Base-by-base conservation (phyloP, 2,113 vertebrate species). In the Rhinoptilus africanus region DNA sequence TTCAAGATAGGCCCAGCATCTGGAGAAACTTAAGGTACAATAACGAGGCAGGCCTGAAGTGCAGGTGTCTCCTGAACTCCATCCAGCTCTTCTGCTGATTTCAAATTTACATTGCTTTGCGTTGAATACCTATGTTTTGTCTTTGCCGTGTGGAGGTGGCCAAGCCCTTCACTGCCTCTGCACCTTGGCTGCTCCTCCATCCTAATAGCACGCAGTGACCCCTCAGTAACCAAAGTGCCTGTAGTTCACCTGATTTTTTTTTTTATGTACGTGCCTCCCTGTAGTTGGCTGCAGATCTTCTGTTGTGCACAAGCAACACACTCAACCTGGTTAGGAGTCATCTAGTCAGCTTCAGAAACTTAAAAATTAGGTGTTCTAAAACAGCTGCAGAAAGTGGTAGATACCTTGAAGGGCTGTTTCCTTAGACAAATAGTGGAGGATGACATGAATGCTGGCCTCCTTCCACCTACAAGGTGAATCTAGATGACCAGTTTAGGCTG, bases 131-230 rank as follows among this genome's bases (percentile, higher is more conserved):
- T 39, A 2, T 0, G 2, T 54, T 89, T 69, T 78, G 13, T 50
- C 37, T 91, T 87, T 37, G 8, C 34, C 7, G 5, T 1, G 8
- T 21, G 67, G 47, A 68, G 26, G 10, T 68, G 57, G 17, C 88
- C n/a, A 47, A 88, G 39, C 22, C 66, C 18, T 60, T 85, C 66
- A 3, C 28, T 62, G n/a, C 12, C 32, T 77, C n/a, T 77, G 23
- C 27, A 12, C 22, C 6, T 77, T 34, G 7, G 11, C 28, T 75
- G 39, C 45, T 79, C 41, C 26, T 75, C 30, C 53, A 14, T 64
- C 21, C 34, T 21, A 10, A 37, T 0, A 76, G 13, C 43, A 18
- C 0, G 0, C 3, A n/a, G 20, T 85, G 60, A 75, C 26, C 51
- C 15, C 23, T 60, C 28, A 47, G 7, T 34, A 51, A 17, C 32